phyloP scores from a whole-genome alignment of 2,888 invertebrate genomes.

The Panopea generosa region DNA sequence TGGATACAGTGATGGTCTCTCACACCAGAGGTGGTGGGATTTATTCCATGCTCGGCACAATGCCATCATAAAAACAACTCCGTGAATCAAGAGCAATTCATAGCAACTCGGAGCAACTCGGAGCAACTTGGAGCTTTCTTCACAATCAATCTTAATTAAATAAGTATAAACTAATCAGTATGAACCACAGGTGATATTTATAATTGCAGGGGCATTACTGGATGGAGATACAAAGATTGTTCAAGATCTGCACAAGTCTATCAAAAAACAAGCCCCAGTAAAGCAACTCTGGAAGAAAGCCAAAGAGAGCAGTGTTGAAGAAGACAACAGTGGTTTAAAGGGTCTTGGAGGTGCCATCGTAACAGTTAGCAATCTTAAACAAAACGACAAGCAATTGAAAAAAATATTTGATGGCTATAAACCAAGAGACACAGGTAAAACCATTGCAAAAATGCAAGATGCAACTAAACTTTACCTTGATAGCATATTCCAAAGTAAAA shows the following conservation, averaged over 20 bases:
- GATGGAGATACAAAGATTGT: constrained; percentile 70
- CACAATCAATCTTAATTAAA: no score
- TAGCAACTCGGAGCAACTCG: no score
- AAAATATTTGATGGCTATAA: constrained; percentile 68
- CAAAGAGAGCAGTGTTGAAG: constrained; percentile 54
- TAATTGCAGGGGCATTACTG: constrained; percentile 66
- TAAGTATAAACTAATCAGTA: no score
- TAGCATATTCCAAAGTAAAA: constrained; percentile 63
- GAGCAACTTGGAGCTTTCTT: no score
- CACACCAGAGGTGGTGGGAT: no score
- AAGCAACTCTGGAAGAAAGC: constrained; percentile 68
- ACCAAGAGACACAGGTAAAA: constrained; percentile 43
- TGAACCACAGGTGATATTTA: no score
- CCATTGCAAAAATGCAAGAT: constrained; percentile 64
- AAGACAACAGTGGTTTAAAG: constrained; percentile 46
- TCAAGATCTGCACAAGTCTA: constrained; percentile 73
- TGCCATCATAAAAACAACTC: no score
- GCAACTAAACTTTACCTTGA: constrained; percentile 67
- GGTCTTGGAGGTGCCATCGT: constrained; percentile 73
- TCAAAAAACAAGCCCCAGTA: constrained; percentile 70
- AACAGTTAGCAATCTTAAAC: constrained; percentile 57
- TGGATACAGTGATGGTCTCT: no score
- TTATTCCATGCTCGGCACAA: no score
- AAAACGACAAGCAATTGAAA: constrained; percentile 63
- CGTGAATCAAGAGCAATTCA: no score